These are phyloP conservation scores for Limnothrissa miodon DNA, from an alignment of 2,113 vertebrate species.

Conservation along the genomic window DNA sequence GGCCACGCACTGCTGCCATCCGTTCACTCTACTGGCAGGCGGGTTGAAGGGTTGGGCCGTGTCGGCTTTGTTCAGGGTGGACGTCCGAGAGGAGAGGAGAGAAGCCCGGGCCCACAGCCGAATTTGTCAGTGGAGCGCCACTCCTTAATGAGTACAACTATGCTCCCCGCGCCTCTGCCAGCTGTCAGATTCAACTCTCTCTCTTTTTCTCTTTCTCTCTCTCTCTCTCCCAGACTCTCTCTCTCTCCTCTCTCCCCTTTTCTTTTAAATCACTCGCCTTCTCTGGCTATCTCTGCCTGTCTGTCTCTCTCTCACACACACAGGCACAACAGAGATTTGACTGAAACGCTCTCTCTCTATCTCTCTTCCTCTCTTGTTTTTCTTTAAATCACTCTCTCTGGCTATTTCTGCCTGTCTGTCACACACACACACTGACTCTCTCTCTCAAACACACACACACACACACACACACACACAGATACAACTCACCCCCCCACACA, in stretches of 20 bases:
- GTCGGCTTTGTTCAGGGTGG: conserved; percentile 41
- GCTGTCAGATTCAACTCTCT: conserved; percentile 26
- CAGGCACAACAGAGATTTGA: neutral
- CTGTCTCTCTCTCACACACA: neutral
- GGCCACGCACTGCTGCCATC: conserved; percentile 21
- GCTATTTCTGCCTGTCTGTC: no score
- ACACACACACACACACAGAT: neutral
- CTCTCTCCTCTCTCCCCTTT: neutral
- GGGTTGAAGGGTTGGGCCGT: conserved; percentile 34
- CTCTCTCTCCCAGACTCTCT: neutral
- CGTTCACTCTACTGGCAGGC: conserved; percentile 49
- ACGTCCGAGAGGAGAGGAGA: neutral
- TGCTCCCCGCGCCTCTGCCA: conserved; percentile 14
- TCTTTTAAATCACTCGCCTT: no score
- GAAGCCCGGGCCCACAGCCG: neutral
- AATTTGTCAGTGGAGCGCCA: conserved; percentile 27
- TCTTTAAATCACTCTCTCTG: no score
- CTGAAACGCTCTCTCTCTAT: no score
- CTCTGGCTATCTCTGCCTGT: neutral
- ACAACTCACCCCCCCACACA: neutral
- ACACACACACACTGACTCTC: neutral
- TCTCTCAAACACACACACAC: neutral
- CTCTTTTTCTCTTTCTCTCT: neutral
- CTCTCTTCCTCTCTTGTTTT: no score
- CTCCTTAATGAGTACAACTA: conserved; percentile 39